Percentiles rank a stretch among this genome's conserved stretches.
phyloP scores from a whole-genome alignment of 2,888 invertebrate genomes.

The Platycheirus rosarum region DNA sequence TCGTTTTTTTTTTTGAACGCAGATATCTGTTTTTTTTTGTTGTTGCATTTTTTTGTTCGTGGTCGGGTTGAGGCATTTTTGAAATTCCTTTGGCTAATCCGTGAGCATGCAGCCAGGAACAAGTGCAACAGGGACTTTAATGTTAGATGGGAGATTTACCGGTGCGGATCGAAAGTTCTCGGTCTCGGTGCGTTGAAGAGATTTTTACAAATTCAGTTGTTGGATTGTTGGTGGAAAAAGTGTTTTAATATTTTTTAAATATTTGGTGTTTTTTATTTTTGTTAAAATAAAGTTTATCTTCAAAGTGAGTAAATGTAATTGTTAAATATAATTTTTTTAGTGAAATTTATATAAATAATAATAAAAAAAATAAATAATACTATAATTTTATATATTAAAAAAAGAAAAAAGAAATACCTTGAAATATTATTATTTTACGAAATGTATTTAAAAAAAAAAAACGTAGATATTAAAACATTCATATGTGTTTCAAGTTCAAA shows the following conservation, averaged over 20 bases:
- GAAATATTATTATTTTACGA: no score
- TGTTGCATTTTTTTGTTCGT: conserved; percentile 36
- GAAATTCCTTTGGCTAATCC: conserved; percentile 72
- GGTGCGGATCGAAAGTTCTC: conserved; percentile 74
- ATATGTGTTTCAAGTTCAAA: no score
- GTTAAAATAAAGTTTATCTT: no score
- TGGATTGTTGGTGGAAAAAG: conserved; percentile 36
- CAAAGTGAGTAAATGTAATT: no score
- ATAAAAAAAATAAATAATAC: no score
- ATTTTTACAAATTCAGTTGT: conserved; percentile 56
- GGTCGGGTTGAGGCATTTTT: conserved; percentile 69
- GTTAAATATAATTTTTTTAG: no score
- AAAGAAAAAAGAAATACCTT: no score
- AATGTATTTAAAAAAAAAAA: no score
- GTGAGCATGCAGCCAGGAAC: conserved; percentile 60
- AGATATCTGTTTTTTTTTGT: conserved; percentile 1
- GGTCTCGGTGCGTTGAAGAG: conserved; percentile 56
- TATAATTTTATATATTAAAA: no score
- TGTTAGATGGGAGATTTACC: conserved; percentile 75
- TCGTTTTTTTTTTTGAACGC: conserved; percentile 57
- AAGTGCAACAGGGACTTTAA: conserved; percentile 73
- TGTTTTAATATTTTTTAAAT: conserved; percentile 18
- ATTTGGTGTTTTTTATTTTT: conserved; percentile 20
- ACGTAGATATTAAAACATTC: no score
- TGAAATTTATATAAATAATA: no score